phyloP scores from a whole-genome alignment of 2,113 vertebrate species.

The Alligator mississippiensis region DNA sequence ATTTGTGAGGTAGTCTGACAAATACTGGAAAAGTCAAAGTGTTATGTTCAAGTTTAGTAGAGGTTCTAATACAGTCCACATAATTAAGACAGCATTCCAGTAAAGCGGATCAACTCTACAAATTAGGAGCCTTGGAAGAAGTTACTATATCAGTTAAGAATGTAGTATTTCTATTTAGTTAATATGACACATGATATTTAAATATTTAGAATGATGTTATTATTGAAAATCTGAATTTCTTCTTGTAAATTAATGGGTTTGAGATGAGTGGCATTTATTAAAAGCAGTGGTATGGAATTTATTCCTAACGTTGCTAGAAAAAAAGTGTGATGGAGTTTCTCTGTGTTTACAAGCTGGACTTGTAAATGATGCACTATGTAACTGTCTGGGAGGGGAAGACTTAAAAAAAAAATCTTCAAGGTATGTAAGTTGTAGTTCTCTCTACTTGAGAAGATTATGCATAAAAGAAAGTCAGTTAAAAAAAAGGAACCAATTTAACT shows the following conservation, averaged over 20 bases:
- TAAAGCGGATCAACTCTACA: constrained; percentile 55
- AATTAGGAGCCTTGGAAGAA: constrained; percentile 64
- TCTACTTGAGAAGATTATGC: background rate
- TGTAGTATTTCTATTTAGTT: constrained; percentile 72
- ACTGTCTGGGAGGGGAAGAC: too few relatives aligned
- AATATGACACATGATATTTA: constrained; percentile 70
- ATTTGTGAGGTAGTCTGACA: constrained; percentile 22
- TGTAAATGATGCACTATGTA: too few relatives aligned
- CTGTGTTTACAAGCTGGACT: too few relatives aligned
- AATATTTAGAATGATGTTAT: constrained; percentile 59
- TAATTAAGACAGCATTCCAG: constrained; percentile 58
- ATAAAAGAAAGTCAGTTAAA: background rate
- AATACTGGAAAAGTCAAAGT: constrained; percentile 41
- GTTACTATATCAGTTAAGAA: constrained; percentile 67
- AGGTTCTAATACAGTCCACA: constrained; percentile 56
- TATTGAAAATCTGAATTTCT: constrained; percentile 67
- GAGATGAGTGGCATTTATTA: background rate
- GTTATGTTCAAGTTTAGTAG: constrained; percentile 42
- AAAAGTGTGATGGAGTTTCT: too few relatives aligned
- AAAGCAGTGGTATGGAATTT: background rate
- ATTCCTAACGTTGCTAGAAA: too few relatives aligned
- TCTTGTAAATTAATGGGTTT: constrained; percentile 27
- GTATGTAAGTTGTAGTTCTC: background rate
- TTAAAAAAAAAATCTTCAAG: background rate
- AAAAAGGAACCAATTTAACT: background rate